Evolutionary conservation across 2,888 invertebrate genomes (phyloP), one percentile per base, ranked within the genome.

Genomic region (Catonia carolina): DNA sequence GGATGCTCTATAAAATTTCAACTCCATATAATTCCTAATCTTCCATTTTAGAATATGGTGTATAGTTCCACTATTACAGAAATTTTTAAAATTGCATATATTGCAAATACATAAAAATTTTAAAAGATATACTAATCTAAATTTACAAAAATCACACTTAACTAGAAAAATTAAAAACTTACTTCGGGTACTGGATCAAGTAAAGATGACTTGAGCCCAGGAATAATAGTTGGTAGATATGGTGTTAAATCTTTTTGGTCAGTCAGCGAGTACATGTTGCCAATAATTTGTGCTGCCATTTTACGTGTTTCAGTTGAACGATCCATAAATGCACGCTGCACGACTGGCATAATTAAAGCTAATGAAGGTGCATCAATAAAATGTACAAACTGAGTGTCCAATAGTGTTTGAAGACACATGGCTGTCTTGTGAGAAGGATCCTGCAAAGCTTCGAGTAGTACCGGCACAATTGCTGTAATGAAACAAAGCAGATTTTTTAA

Each of bases 271-370:
- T 98, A 99, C 95, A 99, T 98, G 74, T 98, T 99, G 57, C 98
- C 97, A 66, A 99, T 97, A 71, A 99, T 98, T 77, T 99, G 97
- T 2, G 97, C 96, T 1, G 99, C 95, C 95, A 98, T 97, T 77
- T 98, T 95, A 67, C 99, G 81, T 0, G 96, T 98, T 76, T 99
- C 98, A 0, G 98, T 97, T 50, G 94, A 93, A 61, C 99, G 82
- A 75, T 98, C 98, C 76, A 94, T 88, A 75, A 99, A 98, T 8
- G 98, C 97, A 64, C 99, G 79, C 73, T 97, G 91, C 23, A 99
- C 95, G 2, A 99, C 97, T 0, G 99, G 99, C 98, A 99, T 99
- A 68, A 99, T 97, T 53, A 99, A 80, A 58, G 99, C 98, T 18
- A 99, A 78, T 0, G 98, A 98, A 0, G 99, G 96, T 2, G 99